These are phyloP conservation scores for Herpailurus yagouaroundi DNA, from an alignment of 2,113 vertebrate genomes.

Conservation along the genomic window DNA sequence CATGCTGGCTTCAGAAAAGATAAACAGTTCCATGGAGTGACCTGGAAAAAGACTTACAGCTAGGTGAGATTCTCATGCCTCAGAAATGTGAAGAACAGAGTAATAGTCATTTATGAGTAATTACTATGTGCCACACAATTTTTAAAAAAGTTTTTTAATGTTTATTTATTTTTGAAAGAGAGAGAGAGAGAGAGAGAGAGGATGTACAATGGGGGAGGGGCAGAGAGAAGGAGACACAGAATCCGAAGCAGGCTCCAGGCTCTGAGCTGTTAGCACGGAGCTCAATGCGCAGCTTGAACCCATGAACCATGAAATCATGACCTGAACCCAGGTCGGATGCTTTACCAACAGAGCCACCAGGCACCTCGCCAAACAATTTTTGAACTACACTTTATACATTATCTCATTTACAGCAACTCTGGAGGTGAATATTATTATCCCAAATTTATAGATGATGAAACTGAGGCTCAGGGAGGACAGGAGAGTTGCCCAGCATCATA, in stretches of 20 bases:
- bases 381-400: not conserved
- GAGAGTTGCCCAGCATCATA: not conserved
- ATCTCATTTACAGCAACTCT: not conserved
- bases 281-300: too few species aligned
- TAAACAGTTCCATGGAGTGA: not conserved
- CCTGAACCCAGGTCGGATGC: too few species aligned
- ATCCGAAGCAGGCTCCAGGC: too few species aligned
- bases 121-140: not conserved
- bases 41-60: not conserved
- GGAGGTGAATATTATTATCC: not conserved
- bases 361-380: not conserved
- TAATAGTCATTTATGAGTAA: not conserved
- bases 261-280: too few species aligned
- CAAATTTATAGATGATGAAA: not conserved
- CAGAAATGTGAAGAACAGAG: not conserved
- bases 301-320: too few species aligned
- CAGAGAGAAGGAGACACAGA: too few species aligned
- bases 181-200: too few species aligned
- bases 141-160: not conserved
- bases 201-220: too few species aligned
- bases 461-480: not conserved
- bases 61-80: not conserved
- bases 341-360: too few species aligned
- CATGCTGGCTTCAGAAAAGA: not conserved
- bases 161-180: too few species aligned